These are phyloP conservation scores for Maniola jurtina DNA, from an alignment of 1,140 invertebrate genomes.

Conservation along the genomic window DNA sequence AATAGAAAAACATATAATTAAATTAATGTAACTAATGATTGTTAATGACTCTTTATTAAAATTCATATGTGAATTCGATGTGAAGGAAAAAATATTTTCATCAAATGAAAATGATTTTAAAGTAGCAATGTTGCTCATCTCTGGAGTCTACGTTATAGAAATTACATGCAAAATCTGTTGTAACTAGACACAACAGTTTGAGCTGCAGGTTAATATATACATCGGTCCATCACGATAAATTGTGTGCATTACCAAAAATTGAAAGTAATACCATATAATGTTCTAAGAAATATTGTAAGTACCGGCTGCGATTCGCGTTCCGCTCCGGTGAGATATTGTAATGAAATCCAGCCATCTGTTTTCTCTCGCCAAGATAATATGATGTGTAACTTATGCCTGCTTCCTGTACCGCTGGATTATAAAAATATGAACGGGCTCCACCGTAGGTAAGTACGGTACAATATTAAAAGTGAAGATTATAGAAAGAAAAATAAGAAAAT, in stretches of 20 bases:
- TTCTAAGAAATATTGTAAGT: constrained; percentile 45
- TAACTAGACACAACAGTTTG: too few species aligned
- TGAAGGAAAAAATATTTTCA: too few species aligned
- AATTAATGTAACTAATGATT: too few species aligned
- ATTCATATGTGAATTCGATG: too few species aligned
- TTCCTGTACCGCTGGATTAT: constrained; percentile 57
- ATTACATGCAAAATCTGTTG: too few species aligned
- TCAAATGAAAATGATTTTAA: too few species aligned
- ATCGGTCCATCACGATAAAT: too few species aligned
- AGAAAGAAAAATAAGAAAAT: neutral
- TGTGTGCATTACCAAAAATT: neutral
- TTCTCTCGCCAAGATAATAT: constrained; percentile 61
- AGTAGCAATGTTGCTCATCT: too few species aligned
- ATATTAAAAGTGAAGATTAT: neutral
- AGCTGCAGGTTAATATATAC: too few species aligned
- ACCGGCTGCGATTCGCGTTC: constrained; percentile 62
- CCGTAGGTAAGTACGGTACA: neutral
- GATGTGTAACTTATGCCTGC: constrained; percentile 58
- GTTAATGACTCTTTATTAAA: too few species aligned
- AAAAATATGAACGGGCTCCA: constrained; percentile 41
- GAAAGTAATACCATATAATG: neutral
- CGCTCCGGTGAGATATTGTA: constrained; percentile 67
- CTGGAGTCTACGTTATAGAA: too few species aligned
- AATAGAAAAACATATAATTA: too few species aligned
- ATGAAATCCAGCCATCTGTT: constrained; percentile 72